Base-by-base conservation (phyloP, 2,888 invertebrate genomes). In the Pollenia griseotomentosa region DNA sequence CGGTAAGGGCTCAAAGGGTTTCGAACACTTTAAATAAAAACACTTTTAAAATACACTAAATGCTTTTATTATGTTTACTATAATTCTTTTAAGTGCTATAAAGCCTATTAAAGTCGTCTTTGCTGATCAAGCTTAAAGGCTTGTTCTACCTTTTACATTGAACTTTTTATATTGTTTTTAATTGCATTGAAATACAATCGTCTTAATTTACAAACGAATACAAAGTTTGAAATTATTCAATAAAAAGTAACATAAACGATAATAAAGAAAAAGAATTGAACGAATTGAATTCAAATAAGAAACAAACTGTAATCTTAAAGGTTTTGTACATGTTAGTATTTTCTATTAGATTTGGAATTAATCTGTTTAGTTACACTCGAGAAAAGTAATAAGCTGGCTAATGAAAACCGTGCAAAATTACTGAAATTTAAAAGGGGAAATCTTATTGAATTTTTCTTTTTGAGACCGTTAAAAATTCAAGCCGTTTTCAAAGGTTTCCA, bases 351-450 rank as follows among this genome's bases (percentile, higher is more conserved):
- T 23, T 48, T 61, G 12, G 48, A 66, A 51, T 55, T 66, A 48
- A 63, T 40, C 79, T 84, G 53, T 75, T 33, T 55, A 44, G 9
- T 11, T 59, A 68, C 74, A 82, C 82, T 75, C 74, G 23, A 23
- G 42, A 42, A 70, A 79, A 68, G 59, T 16, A 14, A 23, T 9
- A 14, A 12, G 1, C 9, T 68, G 9, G 33, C 0, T 33, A 33
- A 33, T 33, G 33, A 33, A 33, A 33, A 33, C 33, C 6, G 33
- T 33, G 1, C 1, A 6, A 33, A 33, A 33, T 33, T 33, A 33
- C 4, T 33, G 33, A 33, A 33, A 33, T 33, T 33, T 33, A 33
- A 33, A 33, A 33, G 0, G 6, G 33, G 6, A 33, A 33, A 33
- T 33, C 33, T 33, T 4, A 33, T 33, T 33, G 6, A 33, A 33